phyloP scores from a whole-genome alignment of 1,140 invertebrate species.

The Acromyrmex charruanus region DNA sequence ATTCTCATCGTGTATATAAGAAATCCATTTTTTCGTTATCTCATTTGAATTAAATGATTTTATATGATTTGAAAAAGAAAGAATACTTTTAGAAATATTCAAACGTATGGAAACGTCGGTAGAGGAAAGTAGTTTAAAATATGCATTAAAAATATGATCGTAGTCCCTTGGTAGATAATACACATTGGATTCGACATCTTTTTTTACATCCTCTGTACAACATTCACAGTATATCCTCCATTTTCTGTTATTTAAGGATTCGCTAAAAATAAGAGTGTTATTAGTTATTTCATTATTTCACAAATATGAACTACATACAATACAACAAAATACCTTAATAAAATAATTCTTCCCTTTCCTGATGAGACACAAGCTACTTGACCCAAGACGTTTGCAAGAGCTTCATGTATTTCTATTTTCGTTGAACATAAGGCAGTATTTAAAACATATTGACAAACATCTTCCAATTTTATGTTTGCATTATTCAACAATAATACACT shows the following conservation, averaged over 20 bases:
- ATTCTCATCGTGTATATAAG: conserved; percentile 81
- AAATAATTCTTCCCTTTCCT: conserved; percentile 71
- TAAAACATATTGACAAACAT: conserved; percentile 78
- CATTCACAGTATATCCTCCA: conserved; percentile 79
- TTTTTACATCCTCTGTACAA: conserved; percentile 73
- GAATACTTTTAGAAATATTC: conserved; percentile 80
- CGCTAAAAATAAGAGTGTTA: conserved; percentile 64
- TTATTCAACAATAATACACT: conserved; percentile 74
- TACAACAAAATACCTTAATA: conserved; percentile 74
- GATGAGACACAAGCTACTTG: conserved; percentile 80
- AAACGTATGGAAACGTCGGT: conserved; percentile 73
- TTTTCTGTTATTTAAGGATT: conserved; percentile 73
- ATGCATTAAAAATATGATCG: conserved; percentile 73
- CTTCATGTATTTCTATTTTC: conserved; percentile 72
- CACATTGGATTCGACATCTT: conserved; percentile 52
- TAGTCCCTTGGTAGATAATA: conserved; percentile 57
- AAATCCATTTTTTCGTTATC: conserved; percentile 82
- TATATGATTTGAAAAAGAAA: conserved; percentile 84
- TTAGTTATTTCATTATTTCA: conserved; percentile 36
- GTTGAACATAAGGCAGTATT: conserved; percentile 76
- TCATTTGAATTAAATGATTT: conserved; percentile 82
- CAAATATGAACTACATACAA: background rate
- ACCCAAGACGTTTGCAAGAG: conserved; percentile 78
- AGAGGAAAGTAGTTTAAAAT: conserved; percentile 77
- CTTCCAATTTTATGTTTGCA: conserved; percentile 72